Base-by-base conservation (phyloP, 2,113 vertebrate genomes). In the Oryzias celebensis region DNA sequence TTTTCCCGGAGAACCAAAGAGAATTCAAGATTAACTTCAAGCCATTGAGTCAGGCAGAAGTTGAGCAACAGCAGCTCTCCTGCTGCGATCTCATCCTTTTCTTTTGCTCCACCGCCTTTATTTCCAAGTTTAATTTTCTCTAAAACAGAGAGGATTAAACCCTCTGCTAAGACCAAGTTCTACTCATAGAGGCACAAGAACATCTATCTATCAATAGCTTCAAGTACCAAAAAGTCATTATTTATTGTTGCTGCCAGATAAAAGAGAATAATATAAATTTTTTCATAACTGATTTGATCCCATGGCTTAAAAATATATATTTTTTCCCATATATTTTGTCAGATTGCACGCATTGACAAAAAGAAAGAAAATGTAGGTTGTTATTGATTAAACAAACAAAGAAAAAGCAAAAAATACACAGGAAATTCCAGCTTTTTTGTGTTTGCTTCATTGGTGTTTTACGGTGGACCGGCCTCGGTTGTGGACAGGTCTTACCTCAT, bases 401-500 rank as follows among this genome's bases (percentile, higher is more conserved):
- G 16, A 48, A 81, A 6, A 23, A 18, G 48, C 51, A 62, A 81
- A 78, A 84, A 87, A 86, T 16, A 85, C 60, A 56, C 87, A 87
- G 86, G 84, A 91, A 88, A 89, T 90, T 90, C 85, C 79, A 78
- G 59, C 61, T 36, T 28, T 10, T 58, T 59, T 76, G 73, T 74
- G 85, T 89, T 85, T 87, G 84, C 77, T 85, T 82, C 75, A 76
- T 58, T 69, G 74, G 73, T 50, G 69, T 80, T 86, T 84, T 82
- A 78, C 65, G 65, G 79, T 67, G 76, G 63, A 64, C 85, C 56
- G 65, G 52, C 54, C 47, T 78, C 45, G 41, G 65, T 58, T 53
- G 70, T 52, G 67, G 72, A 69, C 20, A 28, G 60, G 54, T 59
- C 52, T 56, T 36, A 80, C 63, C 62, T 81, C 70, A 80, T 72